Conservation (phyloP, 2,113 vertebrate genomes). For the Cyanoderma ruficeps region DNA sequence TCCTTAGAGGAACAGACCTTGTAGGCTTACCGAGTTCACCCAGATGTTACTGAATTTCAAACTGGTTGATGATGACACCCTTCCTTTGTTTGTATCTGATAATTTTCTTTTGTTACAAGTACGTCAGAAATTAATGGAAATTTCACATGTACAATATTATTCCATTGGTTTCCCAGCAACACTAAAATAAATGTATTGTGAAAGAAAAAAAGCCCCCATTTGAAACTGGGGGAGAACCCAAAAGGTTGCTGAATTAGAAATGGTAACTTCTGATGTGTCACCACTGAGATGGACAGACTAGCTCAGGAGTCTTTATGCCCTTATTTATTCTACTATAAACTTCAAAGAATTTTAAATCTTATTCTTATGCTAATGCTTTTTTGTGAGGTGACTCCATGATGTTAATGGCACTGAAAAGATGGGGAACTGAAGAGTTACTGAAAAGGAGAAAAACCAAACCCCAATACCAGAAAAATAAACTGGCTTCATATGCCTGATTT, state of each 20-base stretch:
- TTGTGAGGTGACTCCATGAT: background rate
- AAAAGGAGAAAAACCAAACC: background rate
- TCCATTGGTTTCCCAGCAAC: conserved; percentile 19
- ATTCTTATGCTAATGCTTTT: background rate
- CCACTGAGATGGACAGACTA: background rate
- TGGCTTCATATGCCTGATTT: background rate
- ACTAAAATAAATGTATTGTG: background rate
- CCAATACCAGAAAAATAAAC: background rate
- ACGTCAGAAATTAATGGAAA: conserved; percentile 17
- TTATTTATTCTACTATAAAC: background rate
- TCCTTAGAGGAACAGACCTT: background rate
- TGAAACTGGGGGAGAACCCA: background rate
- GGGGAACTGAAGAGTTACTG: background rate
- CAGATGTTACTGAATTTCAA: conserved; percentile 5
- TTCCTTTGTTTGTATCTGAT: conserved; percentile 5
- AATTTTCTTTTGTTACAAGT: background rate
- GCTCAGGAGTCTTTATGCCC: background rate
- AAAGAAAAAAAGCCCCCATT: background rate
- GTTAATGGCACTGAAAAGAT: background rate
- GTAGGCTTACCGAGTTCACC: background rate
- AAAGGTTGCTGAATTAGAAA: background rate
- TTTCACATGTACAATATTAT: background rate
- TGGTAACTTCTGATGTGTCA: background rate
- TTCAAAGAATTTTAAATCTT: background rate
- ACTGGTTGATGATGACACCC: background rate